Conservation (phyloP, 1,140 invertebrate species). For the Lamellibrachia luymesi region DNA sequence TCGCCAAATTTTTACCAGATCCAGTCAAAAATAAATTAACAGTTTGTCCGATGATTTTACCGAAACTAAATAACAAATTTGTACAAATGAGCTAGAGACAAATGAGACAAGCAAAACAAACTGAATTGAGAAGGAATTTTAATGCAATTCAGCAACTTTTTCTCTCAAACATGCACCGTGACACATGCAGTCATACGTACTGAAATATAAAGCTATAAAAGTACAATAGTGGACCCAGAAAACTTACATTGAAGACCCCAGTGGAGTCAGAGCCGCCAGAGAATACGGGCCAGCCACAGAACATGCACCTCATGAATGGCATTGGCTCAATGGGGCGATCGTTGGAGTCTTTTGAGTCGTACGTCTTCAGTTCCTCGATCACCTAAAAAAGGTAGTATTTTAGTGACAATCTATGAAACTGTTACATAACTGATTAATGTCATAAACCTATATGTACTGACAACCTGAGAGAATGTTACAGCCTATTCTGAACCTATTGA, state of each 20-base stretch:
- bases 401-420: background rate
- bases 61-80: no score
- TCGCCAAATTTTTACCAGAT: no score
- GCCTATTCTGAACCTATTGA: no score
- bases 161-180: no score
- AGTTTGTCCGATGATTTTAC: no score
- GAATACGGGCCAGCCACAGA: background rate
- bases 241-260: slow-evolving; percentile 5
- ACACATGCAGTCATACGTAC: no score
- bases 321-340: background rate
- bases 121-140: no score
- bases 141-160: no score
- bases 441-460: background rate
- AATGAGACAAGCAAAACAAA: no score
- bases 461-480: no score
- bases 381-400: background rate
- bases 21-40: no score
- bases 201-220: background rate
- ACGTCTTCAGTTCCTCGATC: slow-evolving; percentile 8
- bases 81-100: no score
- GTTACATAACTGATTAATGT: background rate
- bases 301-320: background rate
- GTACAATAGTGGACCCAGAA: background rate
- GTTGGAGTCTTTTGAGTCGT: slow-evolving; percentile 15
- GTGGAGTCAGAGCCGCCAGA: slow-evolving; percentile 2